Evolutionary conservation across 2,888 invertebrate species (phyloP).

Genomic region (Iphiclides podalirius): DNA sequence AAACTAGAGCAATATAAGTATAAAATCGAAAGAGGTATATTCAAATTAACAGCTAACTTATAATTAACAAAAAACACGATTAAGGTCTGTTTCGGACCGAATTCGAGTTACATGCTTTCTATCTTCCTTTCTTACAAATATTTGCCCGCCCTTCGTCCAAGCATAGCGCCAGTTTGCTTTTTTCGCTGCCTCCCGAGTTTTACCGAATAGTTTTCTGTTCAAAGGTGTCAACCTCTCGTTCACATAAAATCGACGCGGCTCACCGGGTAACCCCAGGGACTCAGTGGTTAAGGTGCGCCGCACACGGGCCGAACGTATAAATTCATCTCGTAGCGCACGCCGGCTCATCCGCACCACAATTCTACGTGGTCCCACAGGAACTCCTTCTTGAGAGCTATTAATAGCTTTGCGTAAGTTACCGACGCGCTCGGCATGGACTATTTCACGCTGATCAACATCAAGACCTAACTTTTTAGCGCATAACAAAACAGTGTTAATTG

Average conservation of each 20-base stretch:
- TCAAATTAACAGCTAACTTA: too few species aligned
- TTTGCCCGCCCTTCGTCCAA: constrained; percentile 1
- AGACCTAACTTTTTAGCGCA: constrained; percentile 1
- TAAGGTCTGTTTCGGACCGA: neutral
- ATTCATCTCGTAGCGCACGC: neutral
- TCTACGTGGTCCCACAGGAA: neutral
- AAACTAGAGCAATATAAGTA: too few species aligned
- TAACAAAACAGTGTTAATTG: neutral
- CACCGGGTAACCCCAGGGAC: neutral
- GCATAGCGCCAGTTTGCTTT: neutral
- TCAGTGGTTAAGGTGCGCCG: too few species aligned
- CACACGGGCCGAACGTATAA: constrained; percentile 3
- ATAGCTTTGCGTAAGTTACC: too few species aligned
- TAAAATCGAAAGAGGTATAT: too few species aligned
- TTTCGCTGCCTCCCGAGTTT: neutral
- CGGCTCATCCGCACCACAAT: too few species aligned
- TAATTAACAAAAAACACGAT: neutral
- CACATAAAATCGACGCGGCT: neutral
- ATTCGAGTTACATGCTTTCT: too few species aligned
- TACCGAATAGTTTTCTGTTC: constrained; percentile 2
- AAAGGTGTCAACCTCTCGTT: constrained; percentile 14
- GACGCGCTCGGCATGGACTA: too few species aligned
- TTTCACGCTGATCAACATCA: neutral
- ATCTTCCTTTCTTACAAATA: too few species aligned
- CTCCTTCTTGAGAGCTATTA: too few species aligned